Evolutionary conservation across 1,140 invertebrate genomes (phyloP).

Genomic region (Drosophila tani): DNA sequence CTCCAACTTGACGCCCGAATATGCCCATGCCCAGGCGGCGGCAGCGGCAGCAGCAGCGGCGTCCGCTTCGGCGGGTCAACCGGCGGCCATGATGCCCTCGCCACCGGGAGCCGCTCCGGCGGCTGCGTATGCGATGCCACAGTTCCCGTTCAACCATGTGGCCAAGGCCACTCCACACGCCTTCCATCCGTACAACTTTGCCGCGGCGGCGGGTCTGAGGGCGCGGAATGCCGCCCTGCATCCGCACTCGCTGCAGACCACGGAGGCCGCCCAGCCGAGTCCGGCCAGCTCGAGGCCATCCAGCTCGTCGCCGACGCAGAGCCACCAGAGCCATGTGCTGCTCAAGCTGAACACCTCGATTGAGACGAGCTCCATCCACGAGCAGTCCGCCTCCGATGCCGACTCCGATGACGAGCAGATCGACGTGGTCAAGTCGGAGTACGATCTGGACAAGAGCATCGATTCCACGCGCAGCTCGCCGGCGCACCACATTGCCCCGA

Average conservation of each 20-base stretch:
- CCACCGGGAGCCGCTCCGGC: constrained; percentile 83
- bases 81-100: constrained; percentile 80
- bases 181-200: constrained; percentile 83
- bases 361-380: constrained; percentile 88
- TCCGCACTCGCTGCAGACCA: constrained; percentile 37
- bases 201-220: constrained; percentile 76
- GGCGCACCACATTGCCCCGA: constrained; percentile 50
- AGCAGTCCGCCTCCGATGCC: constrained; percentile 88
- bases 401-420: constrained; percentile 89
- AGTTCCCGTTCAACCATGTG: constrained; percentile 85
- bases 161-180: constrained; percentile 80
- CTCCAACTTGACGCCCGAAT: constrained; percentile 34
- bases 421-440: constrained; percentile 91
- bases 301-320: constrained; percentile 85
- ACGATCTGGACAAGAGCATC: constrained; percentile 85
- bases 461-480: constrained; percentile 73
- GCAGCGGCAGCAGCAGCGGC: constrained; percentile 55
- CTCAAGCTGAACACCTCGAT: constrained; percentile 86
- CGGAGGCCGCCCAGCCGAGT: constrained; percentile 82
- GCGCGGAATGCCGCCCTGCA: constrained; percentile 75
- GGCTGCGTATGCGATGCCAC: constrained; percentile 82
- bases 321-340: constrained; percentile 78
- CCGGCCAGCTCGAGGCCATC: constrained; percentile 86
- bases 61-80: constrained; percentile 37
- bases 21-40: constrained; percentile 40